Base-by-base conservation (phyloP, 2,888 invertebrate species). In the Elgonia sp. region DNA sequence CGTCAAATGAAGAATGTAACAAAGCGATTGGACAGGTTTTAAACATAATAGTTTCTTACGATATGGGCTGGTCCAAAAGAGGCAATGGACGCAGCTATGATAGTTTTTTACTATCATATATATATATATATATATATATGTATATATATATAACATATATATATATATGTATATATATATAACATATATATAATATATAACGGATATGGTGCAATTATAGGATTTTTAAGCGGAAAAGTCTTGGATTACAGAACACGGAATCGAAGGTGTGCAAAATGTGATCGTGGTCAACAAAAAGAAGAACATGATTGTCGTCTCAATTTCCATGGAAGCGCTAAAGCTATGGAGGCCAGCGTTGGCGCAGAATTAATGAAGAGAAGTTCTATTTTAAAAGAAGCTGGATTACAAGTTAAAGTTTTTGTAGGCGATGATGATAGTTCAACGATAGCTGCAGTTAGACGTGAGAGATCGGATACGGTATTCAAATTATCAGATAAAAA, bases 391-490 rank as follows among this genome's bases (percentile, higher is more conserved):
- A 86, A 90, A 88, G 89, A 91, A 79, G 42, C 62, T 29, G 3
- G 5, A 29, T 29, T 29, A 46, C 37, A 89, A 29, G 89, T 91
- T n/a, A 65, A 88, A 18, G 89, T 90, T 14, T 12, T 92, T 0
- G 84, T 91, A 16, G 91, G 91, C 0, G 91, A 92, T 88, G 91
- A 92, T 29, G 91, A 92, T 81, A 89, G n/a, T n/a, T n/a, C n/a
- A n/a, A n/a, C n/a, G n/a, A n/a, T n/a, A n/a, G n/a, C n/a, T n/a
- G n/a, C n/a, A n/a, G n/a, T n/a, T n/a, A n/a, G n/a, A n/a, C n/a
- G n/a, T n/a, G n/a, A n/a, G n/a, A n/a, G n/a, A n/a, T n/a, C n/a
- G n/a, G n/a, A n/a, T n/a, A n/a, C n/a, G n/a, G n/a, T n/a, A n/a
- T n/a, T n/a, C n/a, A n/a, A n/a, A n/a, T n/a, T n/a, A n/a, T n/a